Conservation (phyloP, 2,888 invertebrate species). For the Parnassius smintheus region DNA sequence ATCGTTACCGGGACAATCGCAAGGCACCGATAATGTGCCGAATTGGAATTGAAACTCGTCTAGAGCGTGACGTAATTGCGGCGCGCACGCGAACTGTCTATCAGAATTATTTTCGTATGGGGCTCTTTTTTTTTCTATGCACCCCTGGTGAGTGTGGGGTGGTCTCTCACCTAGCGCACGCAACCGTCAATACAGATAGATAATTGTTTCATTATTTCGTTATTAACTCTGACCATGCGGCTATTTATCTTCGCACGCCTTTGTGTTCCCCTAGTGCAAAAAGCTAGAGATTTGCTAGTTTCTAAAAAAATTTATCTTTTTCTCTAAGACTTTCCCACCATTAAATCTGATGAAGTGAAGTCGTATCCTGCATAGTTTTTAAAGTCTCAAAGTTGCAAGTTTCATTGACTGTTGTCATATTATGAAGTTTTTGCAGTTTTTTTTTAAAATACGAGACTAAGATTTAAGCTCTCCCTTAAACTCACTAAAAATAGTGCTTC, state of each 20-base stretch:
- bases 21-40: slow-evolving; percentile 67
- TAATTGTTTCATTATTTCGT: slow-evolving; percentile 80
- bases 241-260: slow-evolving; percentile 54
- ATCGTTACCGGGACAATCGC: slow-evolving; percentile 52
- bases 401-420: no score
- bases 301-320: no score
- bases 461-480: no score
- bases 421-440: no score
- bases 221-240: slow-evolving; percentile 73
- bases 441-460: no score
- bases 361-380: no score
- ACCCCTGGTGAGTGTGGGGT: slow-evolving; percentile 53
- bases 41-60: slow-evolving; percentile 64
- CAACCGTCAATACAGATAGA: slow-evolving; percentile 62
- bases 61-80: slow-evolving; percentile 60
- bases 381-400: no score
- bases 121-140: slow-evolving; percentile 62
- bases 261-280: neutral
- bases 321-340: no score
- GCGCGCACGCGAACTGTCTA: slow-evolving; percentile 78
- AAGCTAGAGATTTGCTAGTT: no score
- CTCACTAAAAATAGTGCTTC: no score
- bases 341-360: no score
- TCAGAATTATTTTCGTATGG: slow-evolving; percentile 76
- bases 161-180: slow-evolving; percentile 43